Percentiles rank a stretch among this genome's conserved stretches.
Evolutionary conservation across 2,113 vertebrate genomes (phyloP).

Genomic region (Oreocharis arfaki): DNA sequence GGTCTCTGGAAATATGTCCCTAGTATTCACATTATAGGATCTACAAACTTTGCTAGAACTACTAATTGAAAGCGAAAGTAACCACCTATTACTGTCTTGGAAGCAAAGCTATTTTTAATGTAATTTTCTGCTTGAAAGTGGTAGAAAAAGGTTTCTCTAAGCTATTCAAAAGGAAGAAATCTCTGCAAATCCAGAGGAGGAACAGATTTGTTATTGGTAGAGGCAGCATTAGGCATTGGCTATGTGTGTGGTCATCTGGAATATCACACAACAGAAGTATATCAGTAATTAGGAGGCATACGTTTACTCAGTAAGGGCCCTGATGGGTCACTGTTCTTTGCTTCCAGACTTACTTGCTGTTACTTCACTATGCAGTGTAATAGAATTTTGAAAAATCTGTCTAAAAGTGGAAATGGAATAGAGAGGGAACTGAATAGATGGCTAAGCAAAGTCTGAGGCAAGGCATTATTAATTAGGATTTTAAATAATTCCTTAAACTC

Average conservation of each 20-base stretch:
- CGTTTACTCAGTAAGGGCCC: not conserved
- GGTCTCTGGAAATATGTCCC: not conserved
- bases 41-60: not conserved
- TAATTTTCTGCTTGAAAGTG: not conserved
- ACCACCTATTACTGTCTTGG: not conserved
- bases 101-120: not conserved
- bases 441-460: not conserved
- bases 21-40: not conserved
- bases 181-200: not conserved
- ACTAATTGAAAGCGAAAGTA: not conserved
- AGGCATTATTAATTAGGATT: not conserved
- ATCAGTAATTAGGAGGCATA: not conserved
- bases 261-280: not conserved
- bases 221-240: not conserved
- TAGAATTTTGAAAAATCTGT: not conserved
- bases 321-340: not conserved
- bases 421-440: not conserved
- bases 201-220: not conserved
- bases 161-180: not conserved
- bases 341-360: not conserved
- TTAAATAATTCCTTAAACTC: not conserved
- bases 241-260: not conserved
- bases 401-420: not conserved
- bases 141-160: not conserved
- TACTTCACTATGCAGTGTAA: not conserved